A percentile compares a stretch with the other conserved stretches of the same genome.
Conservation (phyloP, 2,888 invertebrate genomes). For the Heliconius charithonia region DNA sequence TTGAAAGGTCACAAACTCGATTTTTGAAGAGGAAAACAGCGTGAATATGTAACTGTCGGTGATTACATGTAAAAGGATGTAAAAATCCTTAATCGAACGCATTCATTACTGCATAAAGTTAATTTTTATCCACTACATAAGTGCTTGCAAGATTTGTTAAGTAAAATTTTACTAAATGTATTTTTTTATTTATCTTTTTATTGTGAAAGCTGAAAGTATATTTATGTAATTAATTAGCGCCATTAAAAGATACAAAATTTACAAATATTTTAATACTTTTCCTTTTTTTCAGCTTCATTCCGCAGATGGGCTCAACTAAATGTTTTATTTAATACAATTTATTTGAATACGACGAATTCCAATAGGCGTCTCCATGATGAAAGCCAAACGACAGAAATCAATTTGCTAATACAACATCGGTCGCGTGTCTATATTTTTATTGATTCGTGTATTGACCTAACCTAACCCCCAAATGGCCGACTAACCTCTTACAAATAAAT, state of each 20-base stretch:
- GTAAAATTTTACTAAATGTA: neutral
- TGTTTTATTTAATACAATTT: neutral
- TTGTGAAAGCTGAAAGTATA: neutral
- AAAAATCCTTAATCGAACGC: neutral
- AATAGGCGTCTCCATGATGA: neutral
- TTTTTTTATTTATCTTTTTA: neutral
- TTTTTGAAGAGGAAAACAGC: neutral
- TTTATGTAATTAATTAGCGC: neutral
- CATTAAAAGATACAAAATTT: no score
- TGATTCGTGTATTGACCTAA: constrained; percentile 38
- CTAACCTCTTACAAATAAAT: constrained; percentile 35
- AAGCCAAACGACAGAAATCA: constrained; percentile 3
- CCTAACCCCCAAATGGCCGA: constrained; percentile 36
- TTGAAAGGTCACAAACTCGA: constrained; percentile 4
- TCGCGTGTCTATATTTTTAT: constrained; percentile 40
- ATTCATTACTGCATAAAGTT: neutral
- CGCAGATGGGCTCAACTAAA: neutral
- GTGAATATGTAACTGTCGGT: neutral
- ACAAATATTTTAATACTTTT: no score
- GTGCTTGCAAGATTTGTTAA: neutral
- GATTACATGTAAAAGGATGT: constrained; percentile 3
- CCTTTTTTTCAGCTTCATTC: no score
- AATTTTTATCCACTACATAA: neutral
- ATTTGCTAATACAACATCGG: constrained; percentile 23
- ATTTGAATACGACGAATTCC: neutral